Evolutionary conservation across 2,888 invertebrate species (phyloP), one percentile per base, ranked within the genome.

Genomic region (Dasysyrphus albostriatus): DNA sequence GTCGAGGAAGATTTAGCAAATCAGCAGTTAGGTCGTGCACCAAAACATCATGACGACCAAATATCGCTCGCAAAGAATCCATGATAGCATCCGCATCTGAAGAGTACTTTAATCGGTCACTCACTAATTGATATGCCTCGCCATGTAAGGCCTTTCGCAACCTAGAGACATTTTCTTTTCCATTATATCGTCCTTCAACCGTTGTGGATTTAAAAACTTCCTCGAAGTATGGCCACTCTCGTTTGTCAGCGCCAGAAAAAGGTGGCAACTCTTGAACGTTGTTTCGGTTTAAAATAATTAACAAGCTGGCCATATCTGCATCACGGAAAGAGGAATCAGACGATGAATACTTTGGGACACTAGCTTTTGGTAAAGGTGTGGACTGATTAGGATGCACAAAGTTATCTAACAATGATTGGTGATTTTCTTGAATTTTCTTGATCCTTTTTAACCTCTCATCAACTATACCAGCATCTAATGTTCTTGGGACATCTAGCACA

Each of bases 21-120:
- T 73, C 59, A 0, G 51, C n/a, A 39, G 61, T 61, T 8, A 61
- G 49, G 12, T n/a, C 61, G 24, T 24, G 24, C 24, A 24, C 24
- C 24, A 24, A 24, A 24, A 24, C 24, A 24, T 24, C 24, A 3
- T 24, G 24, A 24, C 24, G 24, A 24, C 24, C 24, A 24, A 24
- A 24, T 24, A 24, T 24, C 24, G 24, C 24, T 24, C 24, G 24
- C 24, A 24, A 24, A 24, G 63, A 75, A 16, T 63, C 42, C n/a
- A 65, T 75, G 2, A 74, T 61, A 14, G 73, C 61, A 34, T 24
- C 49, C 4, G 24, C 73, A 59, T 74, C 73, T 10, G 61, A 61
- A 5, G 61, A 74, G 44, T 67, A 67, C 19, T 51, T 67, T 16
- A 67, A 34, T 14, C 49, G 9, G 49, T 67, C 67, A 67, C 67